These are phyloP conservation scores for Picathartes gymnocephalus DNA, from an alignment of 2,113 vertebrate genomes.

Conservation along the genomic window DNA sequence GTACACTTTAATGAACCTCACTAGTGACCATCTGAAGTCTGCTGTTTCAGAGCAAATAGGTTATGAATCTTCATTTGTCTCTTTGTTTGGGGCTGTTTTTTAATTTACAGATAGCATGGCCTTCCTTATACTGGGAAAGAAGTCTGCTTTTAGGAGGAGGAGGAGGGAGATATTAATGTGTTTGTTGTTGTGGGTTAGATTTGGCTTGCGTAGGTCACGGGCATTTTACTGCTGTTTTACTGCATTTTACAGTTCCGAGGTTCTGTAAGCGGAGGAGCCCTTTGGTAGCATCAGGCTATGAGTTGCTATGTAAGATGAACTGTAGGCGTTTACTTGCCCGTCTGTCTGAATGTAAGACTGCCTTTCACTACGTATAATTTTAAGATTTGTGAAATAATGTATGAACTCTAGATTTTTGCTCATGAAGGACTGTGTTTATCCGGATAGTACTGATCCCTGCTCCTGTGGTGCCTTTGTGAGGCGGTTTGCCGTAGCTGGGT, in stretches of 20 bases:
- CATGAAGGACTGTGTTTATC: background rate
- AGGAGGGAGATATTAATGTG: background rate
- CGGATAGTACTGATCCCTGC: background rate
- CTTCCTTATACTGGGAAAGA: background rate
- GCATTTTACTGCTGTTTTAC: conserved; percentile 16
- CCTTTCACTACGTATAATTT: background rate
- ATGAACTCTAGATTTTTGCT: background rate
- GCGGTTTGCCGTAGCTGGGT: background rate
- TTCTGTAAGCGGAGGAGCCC: conserved; percentile 6
- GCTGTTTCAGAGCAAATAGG: background rate
- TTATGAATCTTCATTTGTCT: background rate
- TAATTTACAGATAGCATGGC: background rate
- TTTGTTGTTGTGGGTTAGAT: background rate
- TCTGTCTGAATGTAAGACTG: conserved; percentile 8
- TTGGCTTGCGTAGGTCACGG: background rate
- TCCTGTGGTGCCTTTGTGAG: background rate
- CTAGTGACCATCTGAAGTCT: background rate
- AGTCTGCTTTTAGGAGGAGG: background rate
- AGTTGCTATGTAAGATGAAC: conserved; percentile 23
- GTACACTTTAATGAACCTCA: background rate
- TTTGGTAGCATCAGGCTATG: conserved; percentile 7
- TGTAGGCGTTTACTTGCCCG: background rate
- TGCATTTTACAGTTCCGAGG: conserved; percentile 9
- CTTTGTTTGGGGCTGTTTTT: background rate
- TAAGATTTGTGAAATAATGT: background rate